Evolutionary conservation across 1,140 invertebrate species (phyloP).

Genomic region (Maconellicoccus hirsutus): DNA sequence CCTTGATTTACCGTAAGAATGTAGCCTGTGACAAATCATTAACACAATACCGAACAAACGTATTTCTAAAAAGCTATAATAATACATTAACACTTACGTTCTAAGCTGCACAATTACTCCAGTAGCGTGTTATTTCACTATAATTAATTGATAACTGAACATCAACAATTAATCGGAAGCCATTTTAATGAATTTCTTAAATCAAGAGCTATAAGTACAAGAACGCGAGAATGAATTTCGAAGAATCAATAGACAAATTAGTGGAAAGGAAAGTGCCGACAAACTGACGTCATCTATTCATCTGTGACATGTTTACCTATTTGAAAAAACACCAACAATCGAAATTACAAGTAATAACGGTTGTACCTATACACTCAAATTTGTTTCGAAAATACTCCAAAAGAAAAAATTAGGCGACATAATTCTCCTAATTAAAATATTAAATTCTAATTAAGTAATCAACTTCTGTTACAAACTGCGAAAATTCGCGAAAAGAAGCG

Average conservation of each 20-base stretch:
- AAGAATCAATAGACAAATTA: constrained; percentile 11
- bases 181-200: not conserved
- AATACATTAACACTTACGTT: not conserved
- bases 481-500: too few relatives aligned
- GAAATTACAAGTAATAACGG: too few relatives aligned
- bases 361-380: too few relatives aligned
- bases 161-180: constrained; percentile 19
- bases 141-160: not conserved
- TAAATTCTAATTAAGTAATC: too few relatives aligned
- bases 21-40: constrained; percentile 16
- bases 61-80: not conserved
- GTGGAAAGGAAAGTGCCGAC: not conserved
- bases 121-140: not conserved
- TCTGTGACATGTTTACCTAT: not conserved
- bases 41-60: not conserved
- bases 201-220: not conserved
- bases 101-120: not conserved
- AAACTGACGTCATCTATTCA: constrained; percentile 10
- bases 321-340: too few relatives aligned
- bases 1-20: constrained; percentile 15
- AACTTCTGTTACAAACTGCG: too few relatives aligned
- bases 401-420: too few relatives aligned
- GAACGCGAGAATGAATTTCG: constrained; percentile 19
- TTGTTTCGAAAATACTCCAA: too few relatives aligned
- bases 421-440: too few relatives aligned